Base-by-base conservation (phyloP, 23 tunicate genomes). In the Ciona savignyi region DNA sequence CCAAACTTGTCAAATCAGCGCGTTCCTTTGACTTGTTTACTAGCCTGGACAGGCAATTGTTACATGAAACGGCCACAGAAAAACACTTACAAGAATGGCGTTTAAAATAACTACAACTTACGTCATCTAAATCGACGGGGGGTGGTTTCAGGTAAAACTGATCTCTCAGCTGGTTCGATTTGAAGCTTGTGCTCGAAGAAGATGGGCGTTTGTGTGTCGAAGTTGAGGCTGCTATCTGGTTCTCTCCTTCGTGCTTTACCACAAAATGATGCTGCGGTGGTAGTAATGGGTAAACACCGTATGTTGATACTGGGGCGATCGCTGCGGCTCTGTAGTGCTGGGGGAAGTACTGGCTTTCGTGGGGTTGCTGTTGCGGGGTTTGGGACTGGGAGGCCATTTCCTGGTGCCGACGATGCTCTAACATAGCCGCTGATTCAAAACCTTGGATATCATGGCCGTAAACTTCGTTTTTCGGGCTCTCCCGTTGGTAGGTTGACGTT, bases 121-220 rank as follows among this genome's bases (percentile, higher is more conserved):
- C 85, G 2, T 81, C 85, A 1, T 81, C 85, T 21, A 81, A 70
- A 66, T 73, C 85, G 29, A 64, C 85, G 1, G 85, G 85, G 27
- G 85, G 75, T 21, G 85, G 67, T 30, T 81, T 81, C 28, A 82
- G 25, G 65, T 82, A 82, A 27, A 25, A 67, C 62, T 34, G 69
- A 3, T 56, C 70, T 34, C 85, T 33, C 30, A 19, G 56, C 29
- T 35, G 33, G 23, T 19, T 35, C 25, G 73, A 51, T 71, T 72
- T 81, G 60, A 60, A 69, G 4, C 51, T n/a, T 33, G 33, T 51
- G 23, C 51, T 26, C 0, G 73, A 35, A 31, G 33, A 23, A n/a
- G 33, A 30, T 2, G 30, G 30, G 30, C 70, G 1, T 71, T 79
- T 79, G 6, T 70, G 66, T n/a, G 29, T 51, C 85, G 77, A 72